Base-by-base conservation (phyloP, 1,140 invertebrate genomes). In the Euwallacea similis region DNA sequence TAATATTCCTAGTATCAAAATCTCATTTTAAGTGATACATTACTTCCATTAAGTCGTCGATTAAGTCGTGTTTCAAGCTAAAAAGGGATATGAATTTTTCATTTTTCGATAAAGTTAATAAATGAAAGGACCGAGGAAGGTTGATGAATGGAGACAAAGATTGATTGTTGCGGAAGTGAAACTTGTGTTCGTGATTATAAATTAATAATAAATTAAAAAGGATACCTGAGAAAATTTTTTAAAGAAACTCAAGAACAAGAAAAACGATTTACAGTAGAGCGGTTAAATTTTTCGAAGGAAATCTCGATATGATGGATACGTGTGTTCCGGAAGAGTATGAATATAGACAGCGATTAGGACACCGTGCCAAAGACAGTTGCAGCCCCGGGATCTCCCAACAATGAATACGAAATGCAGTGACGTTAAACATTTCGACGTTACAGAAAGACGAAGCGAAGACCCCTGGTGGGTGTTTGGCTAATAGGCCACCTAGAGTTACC, bases 31-130 rank as follows among this genome's bases (percentile, higher is more conserved):
- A 66, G 64, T 66, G 55, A 44, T 33, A 1, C 21, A 33, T 33
- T 33, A 33, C 21, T 33, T 68, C 66, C 66, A 68, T 68, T 68
- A 67, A 44, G 44, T 21, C 16, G 13, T 16, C 66, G 66, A 68
- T 68, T 68, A 68, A 68, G 42, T 61, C 43, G 42, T 13, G 47
- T 60, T 16, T 7, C 9, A 42, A 50, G 55, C 66, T 42, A 68
- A 68, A 67, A 42, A 13, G 55, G 44, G 21, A 60, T 60, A 60
- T 59, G 44, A 68, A 68, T 60, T 68, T 66, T 33, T 33, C 21
- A 33, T 33, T 1, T 33, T n/a, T 43, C 42, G 41, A 66, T 66
- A 4, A 33, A 33, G 21, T 4, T 33, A 33, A 33, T 4, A 33
- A 33, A 33, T 33, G 21, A 43, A 66, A 44, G 64, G 64, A 66